Percentiles rank a stretch among this genome's conserved stretches.
Evolutionary conservation across 2,888 invertebrate genomes (phyloP).

Genomic region (Acrobasis consociella): DNA sequence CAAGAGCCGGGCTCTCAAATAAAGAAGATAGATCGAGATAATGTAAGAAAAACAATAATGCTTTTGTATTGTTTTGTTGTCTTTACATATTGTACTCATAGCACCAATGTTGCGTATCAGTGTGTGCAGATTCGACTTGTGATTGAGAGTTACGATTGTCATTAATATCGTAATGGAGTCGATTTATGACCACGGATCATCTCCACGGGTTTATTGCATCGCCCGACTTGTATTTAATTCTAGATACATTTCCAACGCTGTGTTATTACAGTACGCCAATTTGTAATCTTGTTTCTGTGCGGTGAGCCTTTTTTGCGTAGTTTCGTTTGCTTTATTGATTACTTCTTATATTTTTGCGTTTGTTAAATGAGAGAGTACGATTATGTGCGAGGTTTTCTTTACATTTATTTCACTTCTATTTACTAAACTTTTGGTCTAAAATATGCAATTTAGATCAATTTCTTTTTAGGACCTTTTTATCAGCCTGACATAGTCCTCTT

Average conservation of each 20-base stretch:
- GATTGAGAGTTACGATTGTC: constrained; percentile 74
- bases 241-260: constrained; percentile 48
- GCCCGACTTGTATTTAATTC: constrained; percentile 54
- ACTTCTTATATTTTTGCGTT: constrained; percentile 18
- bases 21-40: neutral
- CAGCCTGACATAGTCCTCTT: neutral
- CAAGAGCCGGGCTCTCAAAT: too few species aligned
- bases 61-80: constrained; percentile 8
- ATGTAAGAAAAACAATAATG: neutral
- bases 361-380: neutral
- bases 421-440: too few species aligned
- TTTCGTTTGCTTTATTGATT: constrained; percentile 26
- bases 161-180: constrained; percentile 72
- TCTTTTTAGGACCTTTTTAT: too few species aligned
- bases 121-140: constrained; percentile 58
- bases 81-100: neutral
- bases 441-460: too few species aligned
- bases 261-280: constrained; percentile 51
- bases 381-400: neutral
- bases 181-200: constrained; percentile 69
- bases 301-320: constrained; percentile 34
- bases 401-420: neutral
- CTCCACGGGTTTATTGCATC: constrained; percentile 58
- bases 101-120: constrained; percentile 44
- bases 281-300: constrained; percentile 50